Base-by-base conservation (phyloP, 2,113 vertebrate species). In the Astur gentilis region DNA sequence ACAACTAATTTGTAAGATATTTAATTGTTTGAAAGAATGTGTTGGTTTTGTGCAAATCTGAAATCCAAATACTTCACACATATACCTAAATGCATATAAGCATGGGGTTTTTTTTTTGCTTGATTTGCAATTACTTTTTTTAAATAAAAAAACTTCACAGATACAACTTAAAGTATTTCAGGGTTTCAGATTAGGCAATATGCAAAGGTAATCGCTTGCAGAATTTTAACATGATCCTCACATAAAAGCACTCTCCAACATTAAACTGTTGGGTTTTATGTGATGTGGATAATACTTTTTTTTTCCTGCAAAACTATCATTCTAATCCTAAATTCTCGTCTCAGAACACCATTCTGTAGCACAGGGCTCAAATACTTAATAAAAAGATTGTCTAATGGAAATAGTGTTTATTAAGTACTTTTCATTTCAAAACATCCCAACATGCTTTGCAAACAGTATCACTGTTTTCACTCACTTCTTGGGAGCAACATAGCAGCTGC, bases 21-120 rank as follows among this genome's bases (percentile, higher is more conserved):
- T 83, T 90, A 91, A 91, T 85, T 88, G 66, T 94, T 42, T 83
- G 58, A 93, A 94, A 94, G 79, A 86, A 94, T 57, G 58, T 70
- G 66, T 47, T 94, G 47, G 32, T 83, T 85, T 54, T 20, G 14
- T 60, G 69, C 60, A 92, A 78, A 86, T 71, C 36, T 36, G 38
- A 93, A 95, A 81, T 49, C 65, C 76, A 89, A 83, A 54, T 62
- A 80, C 55, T 47, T 84, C 22, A 64, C 32, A 9, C 34, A 45
- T 52, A 54, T 65, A 69, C 62, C 72, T 50, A 76, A 93, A 80
- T 38, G 13, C 23, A 84, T 6, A 11, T 10, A 80, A 66, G 54
- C 71, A 65, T 7, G 36, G 36, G 36, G 36, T 44, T 72, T 45
- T 72, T 36, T 40, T 54, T 72, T 67, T 50, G 17, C 64, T 62